Conservation (phyloP, 1,140 invertebrate genomes). For the Drosophila ohnishii region DNA sequence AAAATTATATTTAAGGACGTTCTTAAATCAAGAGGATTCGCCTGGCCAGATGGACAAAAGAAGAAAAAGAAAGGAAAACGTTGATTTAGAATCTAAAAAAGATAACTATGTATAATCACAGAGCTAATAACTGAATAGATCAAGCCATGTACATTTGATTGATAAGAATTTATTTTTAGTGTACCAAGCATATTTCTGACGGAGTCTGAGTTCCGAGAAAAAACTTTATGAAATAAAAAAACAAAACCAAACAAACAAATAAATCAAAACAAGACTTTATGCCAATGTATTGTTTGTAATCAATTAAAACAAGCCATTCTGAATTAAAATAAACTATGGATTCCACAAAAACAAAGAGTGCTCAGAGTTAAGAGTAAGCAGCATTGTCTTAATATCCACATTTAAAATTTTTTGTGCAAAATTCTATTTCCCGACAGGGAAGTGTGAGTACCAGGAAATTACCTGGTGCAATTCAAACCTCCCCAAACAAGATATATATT, state of each 20-base stretch:
- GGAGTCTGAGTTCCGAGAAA: background rate
- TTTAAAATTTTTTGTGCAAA: slow-evolving; percentile 41
- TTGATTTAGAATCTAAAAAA: background rate
- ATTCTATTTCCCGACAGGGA: slow-evolving; percentile 24
- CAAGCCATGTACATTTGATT: background rate
- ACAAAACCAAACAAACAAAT: background rate
- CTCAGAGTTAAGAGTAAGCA: slow-evolving; percentile 32
- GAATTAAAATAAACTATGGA: slow-evolving; percentile 15
- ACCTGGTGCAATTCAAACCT: background rate
- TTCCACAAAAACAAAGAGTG: slow-evolving; percentile 25
- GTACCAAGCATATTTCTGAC: too few relatives aligned
- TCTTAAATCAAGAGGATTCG: slow-evolving; percentile 89
- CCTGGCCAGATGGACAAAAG: slow-evolving; percentile 91
- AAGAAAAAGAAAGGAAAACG: slow-evolving; percentile 89
- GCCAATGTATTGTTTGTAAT: background rate
- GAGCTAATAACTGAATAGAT: background rate
- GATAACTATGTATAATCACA: too few relatives aligned
- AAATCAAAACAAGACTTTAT: background rate
- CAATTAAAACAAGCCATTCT: slow-evolving; percentile 41
- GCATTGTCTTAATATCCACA: slow-evolving; percentile 44
- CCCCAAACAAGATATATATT: background rate
- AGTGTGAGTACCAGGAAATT: slow-evolving; percentile 24
- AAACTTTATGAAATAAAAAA: background rate
- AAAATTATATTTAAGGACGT: slow-evolving; percentile 55
- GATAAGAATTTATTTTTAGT: background rate